phyloP scores from a whole-genome alignment of 2,797 vertebrate species.

The Mallotus villosus region DNA sequence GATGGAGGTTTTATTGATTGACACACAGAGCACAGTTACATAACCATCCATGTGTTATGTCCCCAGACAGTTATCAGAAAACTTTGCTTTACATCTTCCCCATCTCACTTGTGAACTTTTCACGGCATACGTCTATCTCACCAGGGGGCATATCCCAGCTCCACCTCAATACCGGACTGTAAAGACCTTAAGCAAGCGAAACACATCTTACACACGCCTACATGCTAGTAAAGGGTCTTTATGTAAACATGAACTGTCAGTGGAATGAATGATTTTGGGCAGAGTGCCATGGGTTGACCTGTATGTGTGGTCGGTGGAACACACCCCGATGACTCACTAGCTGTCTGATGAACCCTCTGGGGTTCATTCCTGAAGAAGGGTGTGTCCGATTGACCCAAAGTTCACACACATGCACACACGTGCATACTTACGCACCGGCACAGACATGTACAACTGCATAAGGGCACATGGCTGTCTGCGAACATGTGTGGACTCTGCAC shows the following conservation, averaged over 20 bases:
- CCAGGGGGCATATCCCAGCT: constrained; percentile 17
- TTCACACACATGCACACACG: background rate
- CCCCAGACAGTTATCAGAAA: constrained; percentile 55
- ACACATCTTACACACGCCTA: background rate
- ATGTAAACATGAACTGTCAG: background rate
- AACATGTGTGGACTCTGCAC: background rate
- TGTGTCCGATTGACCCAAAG: background rate
- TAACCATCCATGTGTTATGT: constrained; percentile 53
- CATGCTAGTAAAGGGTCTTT: background rate
- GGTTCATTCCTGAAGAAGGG: background rate
- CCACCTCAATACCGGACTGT: constrained; percentile 30
- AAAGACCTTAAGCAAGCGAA: constrained; percentile 21
- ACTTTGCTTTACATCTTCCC: constrained; percentile 61
- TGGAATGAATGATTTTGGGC: background rate
- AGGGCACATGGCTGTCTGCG: background rate
- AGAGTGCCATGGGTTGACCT: background rate
- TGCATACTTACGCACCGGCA: background rate
- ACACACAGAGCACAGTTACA: constrained; percentile 63
- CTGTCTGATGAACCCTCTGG: background rate
- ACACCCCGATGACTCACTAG: background rate
- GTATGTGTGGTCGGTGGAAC: background rate
- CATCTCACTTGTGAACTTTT: constrained; percentile 47
- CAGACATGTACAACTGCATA: background rate
- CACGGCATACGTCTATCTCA: no score
- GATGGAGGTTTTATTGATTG: constrained; percentile 61